Conservation (phyloP, 2,888 invertebrate species). For the Cosmorhoe ocellata region DNA sequence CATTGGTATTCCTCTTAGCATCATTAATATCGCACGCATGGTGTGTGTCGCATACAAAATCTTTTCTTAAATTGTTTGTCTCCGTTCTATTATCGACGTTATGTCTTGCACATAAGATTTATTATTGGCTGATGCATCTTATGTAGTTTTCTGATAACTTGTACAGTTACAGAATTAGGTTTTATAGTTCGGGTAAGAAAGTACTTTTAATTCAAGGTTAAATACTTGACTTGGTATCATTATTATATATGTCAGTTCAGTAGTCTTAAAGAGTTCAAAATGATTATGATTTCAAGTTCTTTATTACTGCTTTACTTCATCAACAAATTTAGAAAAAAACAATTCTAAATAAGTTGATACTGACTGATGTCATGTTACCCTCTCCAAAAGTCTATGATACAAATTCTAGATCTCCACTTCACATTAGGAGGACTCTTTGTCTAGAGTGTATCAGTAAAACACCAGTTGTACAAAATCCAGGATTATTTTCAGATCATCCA, state of each 20-base stretch:
- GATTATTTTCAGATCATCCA: too few relatives aligned
- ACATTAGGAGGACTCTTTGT: too few relatives aligned
- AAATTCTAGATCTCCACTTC: too few relatives aligned
- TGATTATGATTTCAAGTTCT: background rate
- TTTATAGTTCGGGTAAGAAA: slow-evolving; percentile 25
- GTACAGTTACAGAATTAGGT: slow-evolving; percentile 1
- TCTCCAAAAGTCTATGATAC: too few relatives aligned
- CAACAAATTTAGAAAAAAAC: too few relatives aligned
- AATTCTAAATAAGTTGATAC: too few relatives aligned
- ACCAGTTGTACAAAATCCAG: too few relatives aligned
- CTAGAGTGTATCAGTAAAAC: too few relatives aligned
- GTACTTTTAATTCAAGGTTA: slow-evolving; percentile 27
- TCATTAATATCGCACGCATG: slow-evolving; percentile 24
- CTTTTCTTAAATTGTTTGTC: slow-evolving; percentile 14
- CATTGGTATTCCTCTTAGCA: slow-evolving; percentile 10
- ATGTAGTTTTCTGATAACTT: too few relatives aligned
- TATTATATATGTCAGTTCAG: slow-evolving; percentile 10
- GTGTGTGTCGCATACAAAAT: slow-evolving; percentile 17
- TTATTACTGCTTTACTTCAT: too few relatives aligned
- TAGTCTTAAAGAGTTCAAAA: slow-evolving; percentile 8
- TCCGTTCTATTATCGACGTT: slow-evolving; percentile 6
- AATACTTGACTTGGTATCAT: slow-evolving; percentile 11
- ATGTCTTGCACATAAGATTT: slow-evolving; percentile 1
- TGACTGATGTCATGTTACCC: too few relatives aligned
- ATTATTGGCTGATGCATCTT: slow-evolving; percentile 2